Conservation (phyloP, 2,888 invertebrate genomes). For the Acrobasis consociella region DNA sequence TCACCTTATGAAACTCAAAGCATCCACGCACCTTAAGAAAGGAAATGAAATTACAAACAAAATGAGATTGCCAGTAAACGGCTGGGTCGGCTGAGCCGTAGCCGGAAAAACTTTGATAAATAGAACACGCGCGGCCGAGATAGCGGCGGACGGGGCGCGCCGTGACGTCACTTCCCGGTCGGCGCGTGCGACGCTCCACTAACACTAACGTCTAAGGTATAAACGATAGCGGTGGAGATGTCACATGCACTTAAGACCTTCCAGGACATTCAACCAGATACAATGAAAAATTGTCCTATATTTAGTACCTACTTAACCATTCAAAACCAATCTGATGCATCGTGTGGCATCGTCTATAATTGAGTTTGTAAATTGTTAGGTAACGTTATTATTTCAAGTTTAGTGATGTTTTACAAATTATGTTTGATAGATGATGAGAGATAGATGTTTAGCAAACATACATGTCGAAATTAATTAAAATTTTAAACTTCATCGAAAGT, state of each 20-base stretch:
- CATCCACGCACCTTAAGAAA: background rate
- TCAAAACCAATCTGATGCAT: no score
- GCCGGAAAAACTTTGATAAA: slow-evolving; percentile 55
- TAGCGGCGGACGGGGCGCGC: slow-evolving; percentile 59
- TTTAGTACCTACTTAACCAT: no score
- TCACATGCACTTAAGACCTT: background rate
- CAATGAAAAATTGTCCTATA: no score
- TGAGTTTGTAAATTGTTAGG: no score
- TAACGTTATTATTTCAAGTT: no score
- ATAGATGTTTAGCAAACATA: no score
- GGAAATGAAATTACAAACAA: slow-evolving; percentile 13
- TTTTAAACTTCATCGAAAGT: no score
- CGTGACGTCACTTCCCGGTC: slow-evolving; percentile 66
- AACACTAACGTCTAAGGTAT: slow-evolving; percentile 31
- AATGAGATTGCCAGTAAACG: slow-evolving; percentile 30
- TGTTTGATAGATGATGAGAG: no score
- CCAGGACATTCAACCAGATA: no score
- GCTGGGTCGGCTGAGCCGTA: slow-evolving; percentile 46
- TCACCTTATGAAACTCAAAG: slow-evolving; percentile 1
- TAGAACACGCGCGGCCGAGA: slow-evolving; percentile 56
- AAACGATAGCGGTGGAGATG: slow-evolving; percentile 11
- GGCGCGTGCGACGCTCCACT: slow-evolving; percentile 63
- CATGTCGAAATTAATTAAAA: no score
- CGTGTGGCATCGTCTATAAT: no score
- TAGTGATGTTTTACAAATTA: no score